Base-by-base conservation (phyloP, 2,888 invertebrate species). In the Harpalus rufipes region DNA sequence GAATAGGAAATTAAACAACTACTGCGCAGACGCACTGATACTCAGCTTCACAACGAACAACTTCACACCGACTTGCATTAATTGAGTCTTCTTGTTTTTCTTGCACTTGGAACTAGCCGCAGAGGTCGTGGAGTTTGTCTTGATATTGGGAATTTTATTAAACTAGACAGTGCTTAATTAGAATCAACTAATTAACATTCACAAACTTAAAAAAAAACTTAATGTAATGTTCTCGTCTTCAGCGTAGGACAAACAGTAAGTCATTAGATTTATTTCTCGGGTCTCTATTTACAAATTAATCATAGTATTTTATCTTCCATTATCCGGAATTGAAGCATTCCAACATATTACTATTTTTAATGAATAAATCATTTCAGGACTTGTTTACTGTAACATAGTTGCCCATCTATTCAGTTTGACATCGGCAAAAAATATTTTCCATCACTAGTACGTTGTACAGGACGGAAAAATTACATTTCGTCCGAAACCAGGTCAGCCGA, bases 1-100 rank as follows among this genome's bases (percentile, higher is more conserved):
- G 87, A 87, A 87, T 87, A 87, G 87, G 86, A 87, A 87, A 87
- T 87, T 87, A 87, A 87, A 87, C 78, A 78, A 21, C 25, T 44
- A 18, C 16, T 3, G 44, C 74, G 74, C 74, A 44, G 4, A 18
- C 44, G 74, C 74, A 21, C 21, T 8, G 32, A 12, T 12, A 16
- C 16, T 14, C 44, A 21, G 21, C 21, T 21, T 21, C 39, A n/a
- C 68, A 5, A 8, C 74, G 74, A 44, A 18, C 74, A 44, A 74
- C 41, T 44, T 51, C 18, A n/a, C 18, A 21, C 51, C 44, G 44
- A 74, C 14, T 74, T 74, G 51, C 74, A 74, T 74, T 74, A 74
- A 74, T 74, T 44, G 74, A 44, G 51, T 32, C 68, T 21, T 74
- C 72, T 74, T 74, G 74, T 74, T 74, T 74, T 74, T 74, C 74